Conservation (phyloP, 2,113 vertebrate species). For the Pelecanoides urinatrix region DNA sequence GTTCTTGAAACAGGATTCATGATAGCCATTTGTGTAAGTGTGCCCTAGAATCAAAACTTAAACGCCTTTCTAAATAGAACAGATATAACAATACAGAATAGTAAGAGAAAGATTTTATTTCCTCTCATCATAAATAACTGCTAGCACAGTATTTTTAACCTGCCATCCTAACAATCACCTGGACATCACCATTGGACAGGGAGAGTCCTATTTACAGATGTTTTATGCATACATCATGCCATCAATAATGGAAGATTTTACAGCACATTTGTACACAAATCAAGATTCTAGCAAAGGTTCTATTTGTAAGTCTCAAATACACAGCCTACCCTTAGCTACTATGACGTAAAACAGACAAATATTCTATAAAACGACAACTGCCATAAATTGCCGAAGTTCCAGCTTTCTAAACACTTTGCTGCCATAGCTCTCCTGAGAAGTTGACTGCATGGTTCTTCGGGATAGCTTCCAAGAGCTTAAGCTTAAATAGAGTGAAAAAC, state of each 20-base stretch:
- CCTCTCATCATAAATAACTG: background rate
- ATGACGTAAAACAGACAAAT: background rate
- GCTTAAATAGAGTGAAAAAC: background rate
- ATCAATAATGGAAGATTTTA: background rate
- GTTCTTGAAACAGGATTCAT: background rate
- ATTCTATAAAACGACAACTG: accelerated
- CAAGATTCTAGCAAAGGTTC: background rate
- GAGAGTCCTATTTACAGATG: background rate
- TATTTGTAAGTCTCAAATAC: background rate
- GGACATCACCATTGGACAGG: background rate
- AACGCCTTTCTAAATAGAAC: background rate
- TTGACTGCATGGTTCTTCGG: background rate
- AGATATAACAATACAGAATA: background rate
- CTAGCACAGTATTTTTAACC: background rate
- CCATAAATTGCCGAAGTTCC: background rate
- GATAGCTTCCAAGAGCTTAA: background rate
- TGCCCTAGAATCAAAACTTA: background rate
- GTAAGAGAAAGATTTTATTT: background rate
- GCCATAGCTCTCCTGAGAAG: background rate
- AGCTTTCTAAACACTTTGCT: background rate
- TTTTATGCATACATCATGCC: background rate
- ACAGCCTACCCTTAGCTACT: background rate
- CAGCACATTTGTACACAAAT: background rate
- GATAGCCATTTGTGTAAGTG: background rate
- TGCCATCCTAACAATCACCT: background rate